A percentile compares a stretch with the other conserved stretches of the same genome.
Evolutionary conservation across 2,797 vertebrate genomes (phyloP).

Genomic region (Diglossa cyanea): DNA sequence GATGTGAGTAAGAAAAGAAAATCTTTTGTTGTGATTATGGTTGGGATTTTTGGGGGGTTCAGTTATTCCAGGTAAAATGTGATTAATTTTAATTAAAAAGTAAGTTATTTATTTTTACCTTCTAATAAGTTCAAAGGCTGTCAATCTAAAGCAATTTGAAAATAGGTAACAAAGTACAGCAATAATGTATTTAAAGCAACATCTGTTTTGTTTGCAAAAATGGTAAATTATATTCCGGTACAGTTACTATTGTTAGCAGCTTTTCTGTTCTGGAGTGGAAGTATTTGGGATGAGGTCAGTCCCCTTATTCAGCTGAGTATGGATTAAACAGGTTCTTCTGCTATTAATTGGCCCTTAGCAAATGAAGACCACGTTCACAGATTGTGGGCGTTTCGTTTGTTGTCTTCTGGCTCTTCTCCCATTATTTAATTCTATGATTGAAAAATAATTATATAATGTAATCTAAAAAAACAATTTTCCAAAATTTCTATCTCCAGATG

Average conservation of each 20-base stretch:
- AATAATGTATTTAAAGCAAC: neutral
- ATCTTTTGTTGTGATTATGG: neutral
- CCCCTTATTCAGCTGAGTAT: neutral
- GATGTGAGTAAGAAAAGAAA: neutral
- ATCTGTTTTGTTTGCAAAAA: neutral
- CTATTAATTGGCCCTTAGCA: neutral
- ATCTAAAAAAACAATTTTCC: neutral
- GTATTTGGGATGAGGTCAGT: neutral
- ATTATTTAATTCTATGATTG: neutral
- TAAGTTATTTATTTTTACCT: neutral
- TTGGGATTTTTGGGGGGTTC: neutral
- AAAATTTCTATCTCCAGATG: neutral
- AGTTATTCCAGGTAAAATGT: neutral
- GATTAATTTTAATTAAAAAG: neutral
- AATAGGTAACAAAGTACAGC: neutral
- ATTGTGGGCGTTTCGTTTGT: neutral
- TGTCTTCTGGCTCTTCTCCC: neutral
- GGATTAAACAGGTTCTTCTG: neutral
- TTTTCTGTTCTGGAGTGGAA: neutral
- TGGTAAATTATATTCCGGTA: neutral
- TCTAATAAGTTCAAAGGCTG: neutral
- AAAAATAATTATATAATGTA: neutral
- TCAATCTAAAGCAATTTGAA: neutral
- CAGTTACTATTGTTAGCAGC: neutral
- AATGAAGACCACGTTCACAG: neutral